Base-by-base conservation (phyloP, 2,113 vertebrate genomes). In the Serinus canaria region DNA sequence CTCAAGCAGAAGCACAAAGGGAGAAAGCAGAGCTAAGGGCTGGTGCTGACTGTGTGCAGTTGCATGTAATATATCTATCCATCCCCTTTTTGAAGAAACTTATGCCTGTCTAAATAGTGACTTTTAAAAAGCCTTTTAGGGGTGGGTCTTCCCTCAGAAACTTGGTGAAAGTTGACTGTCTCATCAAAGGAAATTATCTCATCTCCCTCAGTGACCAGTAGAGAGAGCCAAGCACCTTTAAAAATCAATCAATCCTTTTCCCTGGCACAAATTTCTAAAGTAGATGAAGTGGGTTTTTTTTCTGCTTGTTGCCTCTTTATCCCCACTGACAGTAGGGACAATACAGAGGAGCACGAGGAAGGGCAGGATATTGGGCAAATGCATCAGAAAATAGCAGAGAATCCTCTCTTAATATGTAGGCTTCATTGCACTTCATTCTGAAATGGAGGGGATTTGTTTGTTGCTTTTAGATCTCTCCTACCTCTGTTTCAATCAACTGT, bases 181-280 rank as follows among this genome's bases (percentile, higher is more conserved):
- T 25, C 66, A 31, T 46, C 27, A 31, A 63, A 73, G 41, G 12
- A 79, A 85, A 52, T 67, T 68, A 43, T 44, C 50, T 76, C 41
- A 68, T 31, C 72, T 83, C 43, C 55, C 41, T 86, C 23, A 5
- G 55, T 83, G 63, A 90, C 55, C 75, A 88, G 90, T 28, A 88
- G 43, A 90, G 78, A 92, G 83, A 93, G 72, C 46, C 76, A 95
- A 92, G 39, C n/a, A 67, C 16, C 41, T 95, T 92, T 88, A 86
- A 69, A 91, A 93, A 49, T 66, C 66, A 59, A 44, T 82, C 35
- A 47, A 41, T 43, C 25, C 33, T 82, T 82, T 68, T 74, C 10
- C 35, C 11, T 43, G 44, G 14, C 27, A 89, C 14, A 75, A 30
- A 75, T 72, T 87, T 68, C 56, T 73, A 0, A 77, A 92, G 21